Base-by-base conservation (phyloP, 2,797 vertebrate genomes). In the Sebastes cheni region DNA sequence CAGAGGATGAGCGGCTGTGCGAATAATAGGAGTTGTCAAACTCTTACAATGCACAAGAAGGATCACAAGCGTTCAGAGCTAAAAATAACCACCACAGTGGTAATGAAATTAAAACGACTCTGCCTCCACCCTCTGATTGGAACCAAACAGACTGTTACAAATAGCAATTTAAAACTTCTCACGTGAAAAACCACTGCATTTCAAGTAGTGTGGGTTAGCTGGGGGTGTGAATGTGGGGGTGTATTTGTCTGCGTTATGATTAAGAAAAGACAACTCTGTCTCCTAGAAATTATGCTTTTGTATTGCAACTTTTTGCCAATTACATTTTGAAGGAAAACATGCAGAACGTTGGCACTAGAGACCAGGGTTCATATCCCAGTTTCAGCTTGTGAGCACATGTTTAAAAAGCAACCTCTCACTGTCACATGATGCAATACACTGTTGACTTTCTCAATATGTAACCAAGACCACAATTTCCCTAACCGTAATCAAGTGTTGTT, bases 1-100 rank as follows among this genome's bases (percentile, higher is more conserved):
- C 83, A 73, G 82, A 88, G 77, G 76, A 89, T 88, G 87, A 89
- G 88, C 81, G 29, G 81, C 87, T 89, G 85, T 86, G 86, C 89
- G 88, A 92, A 92, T 93, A 92, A 94, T 91, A 90, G 83, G 86
- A 87, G 89, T 89, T 91, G 90, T 93, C 88, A 92, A 91, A 89
- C 75, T 89, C 84, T 89, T 88, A 89, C 88, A 90, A 84, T 82
- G 79, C 72, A 87, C 60, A 70, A 89, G 80, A 90, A 86, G 86
- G 89, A 93, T 91, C 92, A 92, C 83, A 91, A 86, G 81, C 77
- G 34, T 71, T 65, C 3, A 4, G 80, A 78, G 89, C 82, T 92
- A 91, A 94, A 93, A 92, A 91, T 93, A 95, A 76, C 76, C 76
- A 72, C 39, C 77, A 81, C 74, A 81, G 80, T 82, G 75, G 86